Percentiles rank a stretch among this genome's conserved stretches.
These are phyloP conservation scores for Hyperoplus immaculatus DNA, from an alignment of 2,797 vertebrate species.

Conservation along the genomic window DNA sequence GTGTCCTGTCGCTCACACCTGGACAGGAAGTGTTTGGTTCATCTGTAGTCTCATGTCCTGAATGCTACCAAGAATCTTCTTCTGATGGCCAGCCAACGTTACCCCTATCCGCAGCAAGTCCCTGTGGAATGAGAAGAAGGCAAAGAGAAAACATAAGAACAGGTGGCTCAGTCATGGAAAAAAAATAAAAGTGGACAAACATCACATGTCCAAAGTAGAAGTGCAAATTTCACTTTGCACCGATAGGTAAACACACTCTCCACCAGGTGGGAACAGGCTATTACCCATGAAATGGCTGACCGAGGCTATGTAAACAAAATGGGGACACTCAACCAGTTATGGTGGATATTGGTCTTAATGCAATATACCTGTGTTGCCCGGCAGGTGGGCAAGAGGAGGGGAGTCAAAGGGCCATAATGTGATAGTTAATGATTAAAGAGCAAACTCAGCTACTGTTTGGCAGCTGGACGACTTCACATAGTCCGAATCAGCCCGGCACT, in stretches of 20 bases:
- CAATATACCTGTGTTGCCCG: constrained; percentile 53
- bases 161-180: constrained; percentile 61
- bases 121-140: constrained; percentile 77
- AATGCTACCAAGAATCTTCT: constrained; percentile 99
- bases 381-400: constrained; percentile 62
- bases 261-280: constrained; percentile 40
- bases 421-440: constrained; percentile 77
- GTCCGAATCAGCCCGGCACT: constrained; percentile 18
- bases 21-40: constrained; percentile 98
- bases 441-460: constrained; percentile 62
- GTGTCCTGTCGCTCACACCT: constrained; percentile 90
- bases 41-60: constrained; percentile 99
- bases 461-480: constrained; percentile 62
- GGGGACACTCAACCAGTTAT: constrained; percentile 34
- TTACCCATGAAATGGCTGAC: constrained; percentile 60
- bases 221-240: constrained; percentile 51
- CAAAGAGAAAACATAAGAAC: constrained; percentile 48
- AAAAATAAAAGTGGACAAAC: constrained; percentile 43
- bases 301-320: constrained; percentile 66
- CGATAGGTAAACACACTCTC: constrained; percentile 28
- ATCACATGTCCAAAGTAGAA: constrained; percentile 38
- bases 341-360: constrained; percentile 29
- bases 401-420: constrained; percentile 51
- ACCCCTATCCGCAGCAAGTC: constrained; percentile 98
- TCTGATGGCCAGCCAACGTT: constrained; percentile 97